Conservation (phyloP, 2,113 vertebrate species). For the Psilopsiagon aymara region DNA sequence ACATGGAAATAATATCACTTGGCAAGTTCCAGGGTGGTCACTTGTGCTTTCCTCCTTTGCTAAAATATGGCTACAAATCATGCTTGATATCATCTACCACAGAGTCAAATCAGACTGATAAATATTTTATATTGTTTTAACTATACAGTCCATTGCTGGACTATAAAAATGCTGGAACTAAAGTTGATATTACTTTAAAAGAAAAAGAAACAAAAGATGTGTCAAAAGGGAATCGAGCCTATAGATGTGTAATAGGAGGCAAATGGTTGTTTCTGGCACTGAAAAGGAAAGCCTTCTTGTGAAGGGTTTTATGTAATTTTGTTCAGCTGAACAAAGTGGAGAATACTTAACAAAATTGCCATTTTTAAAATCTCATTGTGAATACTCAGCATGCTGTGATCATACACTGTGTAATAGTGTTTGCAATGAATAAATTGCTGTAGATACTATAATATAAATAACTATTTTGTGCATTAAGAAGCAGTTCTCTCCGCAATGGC, state of each 20-base stretch:
- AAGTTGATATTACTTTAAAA: background rate
- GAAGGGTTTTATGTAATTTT: slow-evolving; percentile 53
- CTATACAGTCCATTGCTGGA: background rate
- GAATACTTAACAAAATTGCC: slow-evolving; percentile 66
- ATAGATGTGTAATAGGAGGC: background rate
- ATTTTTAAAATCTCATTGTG: slow-evolving; percentile 63
- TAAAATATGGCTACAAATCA: background rate
- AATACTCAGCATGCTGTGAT: slow-evolving; percentile 56
- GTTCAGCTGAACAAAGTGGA: slow-evolving; percentile 51
- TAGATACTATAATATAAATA: slow-evolving; percentile 67
- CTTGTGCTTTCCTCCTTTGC: background rate
- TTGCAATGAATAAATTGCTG: slow-evolving; percentile 65
- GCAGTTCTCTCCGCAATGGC: slow-evolving; percentile 12
- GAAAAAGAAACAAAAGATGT: background rate
- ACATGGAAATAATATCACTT: background rate
- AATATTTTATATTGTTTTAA: slow-evolving; percentile 6
- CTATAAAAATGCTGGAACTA: background rate
- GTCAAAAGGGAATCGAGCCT: background rate
- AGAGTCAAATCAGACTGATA: background rate
- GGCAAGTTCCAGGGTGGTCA: background rate
- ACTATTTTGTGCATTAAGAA: slow-evolving; percentile 51
- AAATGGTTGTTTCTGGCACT: background rate
- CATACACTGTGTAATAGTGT: slow-evolving; percentile 65
- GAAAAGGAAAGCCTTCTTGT: slow-evolving; percentile 38
- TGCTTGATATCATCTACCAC: background rate